Evolutionary conservation across 2,113 vertebrate species (phyloP).

Genomic region (Scomber scombrus): DNA sequence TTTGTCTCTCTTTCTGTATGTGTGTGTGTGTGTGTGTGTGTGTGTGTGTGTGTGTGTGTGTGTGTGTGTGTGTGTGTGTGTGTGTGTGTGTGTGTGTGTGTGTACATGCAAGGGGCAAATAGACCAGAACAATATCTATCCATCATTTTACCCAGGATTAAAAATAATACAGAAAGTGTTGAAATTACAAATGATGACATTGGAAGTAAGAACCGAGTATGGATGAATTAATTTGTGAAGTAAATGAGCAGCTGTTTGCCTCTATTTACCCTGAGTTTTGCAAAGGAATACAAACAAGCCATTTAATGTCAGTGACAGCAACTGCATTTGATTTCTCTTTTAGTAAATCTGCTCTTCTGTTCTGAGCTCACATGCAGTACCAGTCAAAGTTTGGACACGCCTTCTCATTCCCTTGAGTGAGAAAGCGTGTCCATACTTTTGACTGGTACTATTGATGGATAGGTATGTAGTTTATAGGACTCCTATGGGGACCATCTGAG

Average conservation of each 20-base stretch:
- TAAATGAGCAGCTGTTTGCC: conserved; percentile 50
- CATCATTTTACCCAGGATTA: conserved; percentile 25
- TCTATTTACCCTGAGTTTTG: conserved; percentile 31
- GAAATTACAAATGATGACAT: conserved; percentile 30
- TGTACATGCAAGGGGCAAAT: background rate
- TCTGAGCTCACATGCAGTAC: conserved; percentile 9
- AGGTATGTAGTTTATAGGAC: background rate
- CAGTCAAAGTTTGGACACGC: background rate
- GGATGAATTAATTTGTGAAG: conserved; percentile 34
- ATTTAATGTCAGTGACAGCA: conserved; percentile 47
- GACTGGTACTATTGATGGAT: background rate
- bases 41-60: conserved; percentile 35
- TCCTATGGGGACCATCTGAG: conserved; percentile 30
- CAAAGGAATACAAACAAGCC: conserved; percentile 44
- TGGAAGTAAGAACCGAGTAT: conserved; percentile 2
- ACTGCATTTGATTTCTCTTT: conserved; percentile 41
- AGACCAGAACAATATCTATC: conserved; percentile 4
- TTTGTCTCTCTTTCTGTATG: background rate
- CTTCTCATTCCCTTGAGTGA: too few relatives aligned
- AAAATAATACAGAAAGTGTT: conserved; percentile 24
- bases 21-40: conserved; percentile 17
- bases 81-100: conserved; percentile 13
- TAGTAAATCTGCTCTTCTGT: background rate
- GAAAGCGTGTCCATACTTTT: too few relatives aligned
- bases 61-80: background rate